Evolutionary conservation across 2,888 invertebrate genomes (phyloP).

Genomic region (Cerastis rubricosa): DNA sequence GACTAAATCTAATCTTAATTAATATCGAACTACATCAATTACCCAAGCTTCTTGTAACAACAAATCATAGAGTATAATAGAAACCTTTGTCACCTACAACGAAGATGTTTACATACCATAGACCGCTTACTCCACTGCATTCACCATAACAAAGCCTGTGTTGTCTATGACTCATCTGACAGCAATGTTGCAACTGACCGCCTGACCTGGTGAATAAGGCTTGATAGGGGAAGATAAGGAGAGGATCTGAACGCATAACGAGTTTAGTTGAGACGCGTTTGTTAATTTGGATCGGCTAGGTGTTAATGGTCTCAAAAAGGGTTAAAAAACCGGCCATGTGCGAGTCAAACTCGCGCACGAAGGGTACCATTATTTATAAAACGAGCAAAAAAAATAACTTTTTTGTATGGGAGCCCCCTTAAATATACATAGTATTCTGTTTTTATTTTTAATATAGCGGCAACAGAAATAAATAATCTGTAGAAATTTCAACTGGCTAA

Average conservation of each 20-base stretch:
- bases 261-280: constrained; percentile 15
- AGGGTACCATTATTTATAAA: too few relatives aligned
- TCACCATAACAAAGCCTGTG: constrained; percentile 66
- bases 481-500: too few relatives aligned
- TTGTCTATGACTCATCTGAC: constrained; percentile 60
- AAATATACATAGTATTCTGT: too few relatives aligned
- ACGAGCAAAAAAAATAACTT: too few relatives aligned
- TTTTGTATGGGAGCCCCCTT: too few relatives aligned
- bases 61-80: constrained; percentile 27
- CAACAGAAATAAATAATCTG: too few relatives aligned
- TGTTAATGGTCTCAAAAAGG: not conserved
- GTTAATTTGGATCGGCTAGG: not conserved
- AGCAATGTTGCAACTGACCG: constrained; percentile 66
- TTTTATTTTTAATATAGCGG: too few relatives aligned
- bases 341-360: too few relatives aligned
- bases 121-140: constrained; percentile 34
- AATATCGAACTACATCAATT: not conserved
- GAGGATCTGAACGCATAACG: constrained; percentile 21
- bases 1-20: not conserved
- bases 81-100: constrained; percentile 28
- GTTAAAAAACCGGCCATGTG: not conserved
- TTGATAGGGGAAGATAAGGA: constrained; percentile 45
- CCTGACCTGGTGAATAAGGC: constrained; percentile 58
- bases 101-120: constrained; percentile 56
- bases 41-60: constrained; percentile 6